Base-by-base conservation (phyloP, 2,888 invertebrate species). In the Coleophora flavipennella region DNA sequence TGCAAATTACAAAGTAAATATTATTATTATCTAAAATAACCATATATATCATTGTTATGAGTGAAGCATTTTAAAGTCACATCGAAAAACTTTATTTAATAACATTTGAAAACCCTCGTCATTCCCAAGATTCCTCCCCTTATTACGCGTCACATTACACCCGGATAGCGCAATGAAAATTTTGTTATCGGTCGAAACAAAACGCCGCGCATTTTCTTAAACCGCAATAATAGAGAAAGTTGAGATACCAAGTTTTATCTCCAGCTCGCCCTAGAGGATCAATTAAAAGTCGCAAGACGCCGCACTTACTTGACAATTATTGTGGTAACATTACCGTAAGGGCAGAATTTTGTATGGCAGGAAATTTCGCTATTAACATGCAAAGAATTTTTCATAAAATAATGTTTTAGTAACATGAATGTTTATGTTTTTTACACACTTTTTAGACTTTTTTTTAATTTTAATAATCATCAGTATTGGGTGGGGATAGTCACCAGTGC, bases 251-350 rank as follows among this genome's bases (percentile, higher is more conserved):
- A 77, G 74, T 80, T 83, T 83, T 84, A 81, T 83, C 80, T 73
- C 50, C 57, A 35, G 50, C 60, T 73, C 78, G 78, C 85, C 85
- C 85, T 83, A 74, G 62, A 85, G 85, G 85, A 85, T 84, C 85
- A 85, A 85, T 85, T 85, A 85, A 85, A 85, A 85, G 77, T 83
- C 74, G 68, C 66, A 66, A 62, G 67, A 67, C 51, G 56, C 56
- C 56, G 66, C 66, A 61, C 55, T 68, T 61, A 61, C 55, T 68
- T 61, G 69, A 74, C 79, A 75, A 78, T 81, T 74, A 80, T 74
- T 79, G 78, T 75, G 67, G 75, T 74, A 70, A 75, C 72, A 73
- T 20, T 20, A 20, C 3, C 20, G 20, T 20, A 6, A 20, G 20
- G 20, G 20, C 20, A 3, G 20, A 20, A 20, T 20, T 20, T 20